Conservation (phyloP, 2,888 invertebrate species). For the Nebria brevicollis region DNA sequence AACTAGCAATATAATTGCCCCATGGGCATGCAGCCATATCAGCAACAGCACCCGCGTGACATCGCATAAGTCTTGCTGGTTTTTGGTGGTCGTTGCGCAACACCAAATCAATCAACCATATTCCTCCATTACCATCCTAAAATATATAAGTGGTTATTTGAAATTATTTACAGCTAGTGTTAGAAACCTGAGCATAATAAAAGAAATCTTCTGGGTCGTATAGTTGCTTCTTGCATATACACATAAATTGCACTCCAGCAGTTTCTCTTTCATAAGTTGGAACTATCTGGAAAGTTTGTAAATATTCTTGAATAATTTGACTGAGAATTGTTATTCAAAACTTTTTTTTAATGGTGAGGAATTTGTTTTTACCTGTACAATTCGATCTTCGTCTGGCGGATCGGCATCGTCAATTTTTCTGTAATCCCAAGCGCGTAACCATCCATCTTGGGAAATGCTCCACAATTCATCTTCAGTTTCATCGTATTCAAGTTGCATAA, state of each 20-base stretch:
- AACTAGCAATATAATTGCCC: slow-evolving; percentile 75
- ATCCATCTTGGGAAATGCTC: slow-evolving; percentile 76
- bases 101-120: slow-evolving; percentile 78
- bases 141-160: slow-evolving; percentile 17
- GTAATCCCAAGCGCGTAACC: slow-evolving; percentile 88
- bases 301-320: background rate
- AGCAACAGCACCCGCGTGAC: slow-evolving; percentile 80
- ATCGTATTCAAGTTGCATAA: slow-evolving; percentile 69
- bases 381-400: slow-evolving; percentile 81
- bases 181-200: slow-evolving; percentile 81
- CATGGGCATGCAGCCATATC: slow-evolving; percentile 76
- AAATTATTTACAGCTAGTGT: background rate
- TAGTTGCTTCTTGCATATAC: slow-evolving; percentile 64
- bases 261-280: slow-evolving; percentile 84
- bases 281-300: slow-evolving; percentile 65
- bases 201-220: slow-evolving; percentile 59
- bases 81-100: slow-evolving; percentile 63
- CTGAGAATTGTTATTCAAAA: too few relatives aligned
- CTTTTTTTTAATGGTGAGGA: background rate
- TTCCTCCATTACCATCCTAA: slow-evolving; percentile 86
- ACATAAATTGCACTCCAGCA: slow-evolving; percentile 64
- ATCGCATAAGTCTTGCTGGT: slow-evolving; percentile 68
- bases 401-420: slow-evolving; percentile 90
- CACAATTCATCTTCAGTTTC: slow-evolving; percentile 58
- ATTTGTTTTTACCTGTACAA: slow-evolving; percentile 68